Evolutionary conservation across 2,888 invertebrate species (phyloP).

Genomic region (Ferdinandea cuprea): DNA sequence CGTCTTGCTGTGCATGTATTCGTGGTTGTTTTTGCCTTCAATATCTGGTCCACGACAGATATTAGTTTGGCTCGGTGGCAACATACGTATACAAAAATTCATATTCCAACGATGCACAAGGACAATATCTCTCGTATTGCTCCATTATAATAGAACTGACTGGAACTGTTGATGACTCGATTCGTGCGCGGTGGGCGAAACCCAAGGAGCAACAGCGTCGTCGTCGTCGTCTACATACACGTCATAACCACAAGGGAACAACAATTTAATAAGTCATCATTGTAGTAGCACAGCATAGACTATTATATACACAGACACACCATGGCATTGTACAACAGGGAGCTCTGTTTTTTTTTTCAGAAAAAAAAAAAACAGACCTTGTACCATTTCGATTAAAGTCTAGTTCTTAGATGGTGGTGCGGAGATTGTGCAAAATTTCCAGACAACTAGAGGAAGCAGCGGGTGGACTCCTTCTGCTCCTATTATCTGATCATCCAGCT

Average conservation of each 20-base stretch:
- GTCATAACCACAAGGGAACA: conserved; percentile 66
- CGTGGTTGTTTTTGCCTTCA: conserved; percentile 19
- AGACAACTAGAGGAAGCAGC: conserved; percentile 4
- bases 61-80: conserved; percentile 34
- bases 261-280: conserved; percentile 73
- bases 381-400: conserved; percentile 53
- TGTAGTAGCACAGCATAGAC: conserved; percentile 55
- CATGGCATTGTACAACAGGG: conserved; percentile 14
- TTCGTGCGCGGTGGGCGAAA: conserved; percentile 1
- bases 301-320: conserved; percentile 45
- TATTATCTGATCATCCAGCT: conserved; percentile 66
- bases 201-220: conserved; percentile 46
- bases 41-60: conserved; percentile 50
- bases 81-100: conserved; percentile 23
- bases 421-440: conserved; percentile 46
- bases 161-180: conserved; percentile 33
- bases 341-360: background rate
- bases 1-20: conserved; percentile 9
- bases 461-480: conserved; percentile 16
- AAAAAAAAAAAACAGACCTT: conserved; percentile 18
- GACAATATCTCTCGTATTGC: conserved; percentile 37
- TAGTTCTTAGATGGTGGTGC: conserved; percentile 16
- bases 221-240: conserved; percentile 61
- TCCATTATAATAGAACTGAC: conserved; percentile 13
- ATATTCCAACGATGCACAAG: conserved; percentile 12